Percentiles rank a stretch among this genome's conserved stretches.
Evolutionary conservation across 2,113 vertebrate genomes (phyloP).

Genomic region (Oryzias celebensis): DNA sequence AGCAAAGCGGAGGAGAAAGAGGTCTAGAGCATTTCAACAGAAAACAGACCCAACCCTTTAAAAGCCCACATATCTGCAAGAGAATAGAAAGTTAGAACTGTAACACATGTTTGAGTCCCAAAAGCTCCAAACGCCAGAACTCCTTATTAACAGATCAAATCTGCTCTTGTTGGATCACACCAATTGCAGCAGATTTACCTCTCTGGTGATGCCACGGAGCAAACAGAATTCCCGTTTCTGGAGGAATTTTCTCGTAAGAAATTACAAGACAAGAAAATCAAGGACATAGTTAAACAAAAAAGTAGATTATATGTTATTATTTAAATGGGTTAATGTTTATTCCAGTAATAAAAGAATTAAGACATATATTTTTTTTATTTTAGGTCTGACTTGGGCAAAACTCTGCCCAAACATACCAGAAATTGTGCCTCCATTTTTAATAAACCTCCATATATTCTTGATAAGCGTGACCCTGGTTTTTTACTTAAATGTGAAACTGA

Average conservation of each 20-base stretch:
- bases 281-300: not conserved
- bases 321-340: too few relatives aligned
- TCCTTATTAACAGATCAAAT: slow-evolving; percentile 58
- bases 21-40: slow-evolving; percentile 33
- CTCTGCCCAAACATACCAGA: too few relatives aligned
- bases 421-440: not conserved
- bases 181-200: slow-evolving; percentile 31
- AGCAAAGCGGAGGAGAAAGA: slow-evolving; percentile 28
- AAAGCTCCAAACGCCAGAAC: slow-evolving; percentile 41
- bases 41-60: slow-evolving; percentile 42
- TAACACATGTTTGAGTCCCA: slow-evolving; percentile 62
- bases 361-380: too few relatives aligned
- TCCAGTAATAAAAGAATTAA: too few relatives aligned
- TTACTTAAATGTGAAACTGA: not conserved
- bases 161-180: slow-evolving; percentile 30
- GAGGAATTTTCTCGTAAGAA: not conserved
- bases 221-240: slow-evolving; percentile 3
- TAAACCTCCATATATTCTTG: not conserved
- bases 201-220: slow-evolving; percentile 8
- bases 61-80: slow-evolving; percentile 39
- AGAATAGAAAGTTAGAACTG: slow-evolving; percentile 57
- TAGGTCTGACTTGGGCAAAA: too few relatives aligned
- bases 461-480: not conserved
- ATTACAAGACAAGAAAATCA: not conserved
- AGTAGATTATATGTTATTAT: too few relatives aligned